Percentiles rank a stretch among this genome's conserved stretches.
These are phyloP conservation scores for Pomatostomus ruficeps DNA, from an alignment of 2,113 vertebrate genomes.

Conservation along the genomic window DNA sequence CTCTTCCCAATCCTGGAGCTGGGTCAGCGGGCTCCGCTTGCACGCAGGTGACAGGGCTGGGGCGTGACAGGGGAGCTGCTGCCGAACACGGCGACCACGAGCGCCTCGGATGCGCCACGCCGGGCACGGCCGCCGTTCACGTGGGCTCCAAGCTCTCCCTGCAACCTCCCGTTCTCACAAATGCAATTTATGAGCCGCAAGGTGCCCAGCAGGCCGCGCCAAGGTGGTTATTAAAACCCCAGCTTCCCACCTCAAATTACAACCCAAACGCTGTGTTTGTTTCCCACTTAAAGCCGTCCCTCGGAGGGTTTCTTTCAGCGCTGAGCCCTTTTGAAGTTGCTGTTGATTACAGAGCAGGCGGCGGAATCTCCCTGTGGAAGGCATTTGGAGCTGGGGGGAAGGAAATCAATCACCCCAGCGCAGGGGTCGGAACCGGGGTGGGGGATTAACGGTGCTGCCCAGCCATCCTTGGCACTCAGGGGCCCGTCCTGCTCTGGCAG, in stretches of 20 bases:
- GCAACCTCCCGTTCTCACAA: background rate
- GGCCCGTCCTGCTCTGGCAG: background rate
- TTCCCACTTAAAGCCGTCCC: background rate
- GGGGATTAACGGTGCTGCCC: background rate
- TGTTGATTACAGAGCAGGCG: slow-evolving; percentile 30
- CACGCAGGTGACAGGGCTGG: background rate
- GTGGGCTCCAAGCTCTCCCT: background rate
- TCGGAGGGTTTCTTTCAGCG: background rate
- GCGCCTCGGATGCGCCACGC: rapidly evolving
- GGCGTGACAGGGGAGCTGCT: background rate
- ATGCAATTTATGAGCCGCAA: background rate
- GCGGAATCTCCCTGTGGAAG: background rate
- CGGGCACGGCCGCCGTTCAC: background rate
- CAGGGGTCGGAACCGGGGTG: background rate
- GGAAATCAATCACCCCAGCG: background rate
- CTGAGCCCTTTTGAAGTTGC: slow-evolving; percentile 13
- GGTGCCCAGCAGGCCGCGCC: rapidly evolving
- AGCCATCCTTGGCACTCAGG: background rate
- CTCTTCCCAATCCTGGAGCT: background rate
- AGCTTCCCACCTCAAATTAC: slow-evolving; percentile 14
- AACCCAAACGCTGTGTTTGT: slow-evolving; percentile 12
- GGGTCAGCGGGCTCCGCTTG: background rate
- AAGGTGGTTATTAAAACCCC: background rate
- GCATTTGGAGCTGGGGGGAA: background rate
- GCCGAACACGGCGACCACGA: rapidly evolving